Evolutionary conservation across 2,797 vertebrate genomes (phyloP), one percentile per base, ranked within the genome.

Genomic region (Sphenopsis melanotis): DNA sequence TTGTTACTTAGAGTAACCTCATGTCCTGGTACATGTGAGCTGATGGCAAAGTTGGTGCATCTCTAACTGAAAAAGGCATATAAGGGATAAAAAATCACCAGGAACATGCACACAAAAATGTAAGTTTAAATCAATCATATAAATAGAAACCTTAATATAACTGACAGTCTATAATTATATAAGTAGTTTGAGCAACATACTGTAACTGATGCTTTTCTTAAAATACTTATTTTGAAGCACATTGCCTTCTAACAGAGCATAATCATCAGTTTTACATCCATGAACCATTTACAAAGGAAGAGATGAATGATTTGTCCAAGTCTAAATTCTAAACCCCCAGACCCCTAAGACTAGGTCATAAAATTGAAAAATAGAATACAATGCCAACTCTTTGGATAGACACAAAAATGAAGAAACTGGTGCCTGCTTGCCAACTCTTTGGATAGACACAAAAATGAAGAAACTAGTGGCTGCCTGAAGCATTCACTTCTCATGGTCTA

Each of bases 111-210:
- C 39, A 52, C 15, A 65, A 59, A 83, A 56, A 71, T 93, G 4
- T 49, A 80, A 24, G 30, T 59, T 66, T 87, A 83, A 89, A 87
- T 75, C 59, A 94, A 27, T 57, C 30, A 78, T 52, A 56, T 50
- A 69, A 83, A 74, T 15, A 90, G 34, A n/a, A 94, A 93, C 42
- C 11, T n/a, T 69, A 78, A 55, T 60, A 41, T 18, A 44, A 46
- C 9, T 60, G 47, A n/a, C 64, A 57, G 29, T 64, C 36, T 81
- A 30, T 80, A 93, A 87, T 94, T 91, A 90, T 60, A 4, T 68
- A 87, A 89, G 66, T 75, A 88, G 29, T 52, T 93, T 79, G 81
- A 96, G 77, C 85, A 93, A 85, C 17, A 89, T n/a, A 42, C 2
- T 72, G 13, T 36, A 83, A 41, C 17, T 86, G 53, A 94, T 84